Percentiles rank a stretch among this genome's conserved stretches.
Conservation (phyloP, 2,888 invertebrate genomes). For the Tinea semifulvella region DNA sequence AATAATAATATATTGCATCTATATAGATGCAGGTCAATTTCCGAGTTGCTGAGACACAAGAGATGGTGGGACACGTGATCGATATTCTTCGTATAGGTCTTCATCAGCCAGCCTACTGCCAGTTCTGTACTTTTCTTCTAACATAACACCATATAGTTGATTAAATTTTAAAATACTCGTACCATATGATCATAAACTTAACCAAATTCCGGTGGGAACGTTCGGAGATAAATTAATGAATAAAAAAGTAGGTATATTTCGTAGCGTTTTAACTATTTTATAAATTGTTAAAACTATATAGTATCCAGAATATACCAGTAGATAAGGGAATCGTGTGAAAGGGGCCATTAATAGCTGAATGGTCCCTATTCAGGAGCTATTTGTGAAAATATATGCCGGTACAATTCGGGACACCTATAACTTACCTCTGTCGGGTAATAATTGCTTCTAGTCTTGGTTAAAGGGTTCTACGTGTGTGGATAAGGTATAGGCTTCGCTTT, state of each 20-base stretch:
- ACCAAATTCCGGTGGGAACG: no score
- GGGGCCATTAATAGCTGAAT: background rate
- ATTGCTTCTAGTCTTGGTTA: constrained; percentile 5
- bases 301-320: background rate
- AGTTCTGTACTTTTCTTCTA: no score
- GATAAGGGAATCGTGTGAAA: background rate
- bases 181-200: background rate
- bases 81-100: no score
- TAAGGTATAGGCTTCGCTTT: no score
- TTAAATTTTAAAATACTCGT: background rate
- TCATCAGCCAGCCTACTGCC: no score
- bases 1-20: no score
- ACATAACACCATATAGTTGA: background rate
- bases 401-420: constrained; percentile 6
- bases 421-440: background rate
- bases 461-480: no score
- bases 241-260: background rate
- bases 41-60: no score
- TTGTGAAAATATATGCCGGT: constrained; percentile 10
- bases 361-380: constrained; percentile 10
- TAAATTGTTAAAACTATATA: no score
- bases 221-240: background rate
- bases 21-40: no score
- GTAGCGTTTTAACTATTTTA: no score
- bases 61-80: no score